Percentiles rank a stretch among this genome's conserved stretches.
These are phyloP conservation scores for Gambusia affinis DNA, from an alignment of 2,113 vertebrate genomes.

Conservation along the genomic window DNA sequence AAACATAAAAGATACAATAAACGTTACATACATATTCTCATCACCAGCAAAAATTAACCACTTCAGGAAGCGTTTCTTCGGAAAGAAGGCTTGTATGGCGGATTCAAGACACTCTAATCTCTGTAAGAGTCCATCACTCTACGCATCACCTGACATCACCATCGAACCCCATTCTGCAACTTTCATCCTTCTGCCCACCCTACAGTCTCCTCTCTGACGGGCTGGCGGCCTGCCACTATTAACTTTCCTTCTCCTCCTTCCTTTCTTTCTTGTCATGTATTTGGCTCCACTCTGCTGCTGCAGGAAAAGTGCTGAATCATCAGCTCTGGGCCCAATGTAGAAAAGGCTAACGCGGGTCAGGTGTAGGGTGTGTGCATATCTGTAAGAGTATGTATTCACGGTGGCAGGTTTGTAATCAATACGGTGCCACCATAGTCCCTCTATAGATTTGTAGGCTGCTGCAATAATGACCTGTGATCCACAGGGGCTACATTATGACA, in stretches of 20 bases:
- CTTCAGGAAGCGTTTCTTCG: constrained; percentile 38
- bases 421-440: constrained; percentile 37
- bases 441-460: constrained; percentile 49
- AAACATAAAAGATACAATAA: constrained; percentile 13
- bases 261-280: constrained; percentile 46
- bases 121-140: constrained; percentile 68
- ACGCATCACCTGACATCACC: constrained; percentile 68
- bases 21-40: constrained; percentile 6
- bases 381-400: constrained; percentile 26
- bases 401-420: constrained; percentile 63
- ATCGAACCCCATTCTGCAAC: constrained; percentile 53
- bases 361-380: constrained; percentile 21
- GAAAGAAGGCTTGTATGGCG: not conserved
- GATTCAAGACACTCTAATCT: not conserved
- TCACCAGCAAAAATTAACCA: constrained; percentile 4
- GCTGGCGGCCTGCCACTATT: constrained; percentile 61
- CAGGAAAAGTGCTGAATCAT: constrained; percentile 72
- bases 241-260: constrained; percentile 31
- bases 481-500: constrained; percentile 68
- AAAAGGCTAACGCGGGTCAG: constrained; percentile 62
- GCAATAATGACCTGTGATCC: constrained; percentile 74
- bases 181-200: constrained; percentile 58
- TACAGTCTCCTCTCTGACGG: constrained; percentile 58
- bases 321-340: constrained; percentile 51
- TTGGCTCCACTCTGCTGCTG: constrained; percentile 53